Conservation (phyloP, 2,888 invertebrate genomes). For the Clusia tigrina region DNA sequence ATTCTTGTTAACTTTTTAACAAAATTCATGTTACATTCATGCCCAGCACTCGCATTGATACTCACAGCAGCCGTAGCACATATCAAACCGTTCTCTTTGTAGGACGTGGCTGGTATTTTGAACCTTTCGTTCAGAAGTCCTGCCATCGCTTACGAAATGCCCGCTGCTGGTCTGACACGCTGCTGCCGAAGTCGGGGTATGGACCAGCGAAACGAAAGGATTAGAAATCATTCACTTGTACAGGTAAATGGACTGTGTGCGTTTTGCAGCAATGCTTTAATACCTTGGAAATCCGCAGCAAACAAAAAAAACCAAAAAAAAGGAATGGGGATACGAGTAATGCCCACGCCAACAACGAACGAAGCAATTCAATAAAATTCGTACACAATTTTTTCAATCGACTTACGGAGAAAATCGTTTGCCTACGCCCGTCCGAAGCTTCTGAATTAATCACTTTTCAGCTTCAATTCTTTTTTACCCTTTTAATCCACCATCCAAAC, state of each 20-base stretch:
- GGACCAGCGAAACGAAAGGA: no score
- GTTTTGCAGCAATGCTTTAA: slow-evolving; percentile 32
- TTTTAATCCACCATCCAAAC: not conserved
- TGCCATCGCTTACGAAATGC: no score
- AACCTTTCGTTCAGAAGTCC: no score
- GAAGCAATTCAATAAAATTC: slow-evolving; percentile 23
- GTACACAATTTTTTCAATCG: slow-evolving; percentile 6
- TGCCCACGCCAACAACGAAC: not conserved
- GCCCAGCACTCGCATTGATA: no score
- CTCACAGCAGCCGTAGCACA: no score
- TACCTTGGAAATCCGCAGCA: not conserved
- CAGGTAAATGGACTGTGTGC: slow-evolving; percentile 62
- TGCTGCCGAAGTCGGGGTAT: slow-evolving; percentile 14
- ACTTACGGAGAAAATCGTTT: slow-evolving; percentile 27
- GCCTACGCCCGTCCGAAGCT: slow-evolving; percentile 21
- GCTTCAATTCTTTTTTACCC: slow-evolving; percentile 35
- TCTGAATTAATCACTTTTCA: slow-evolving; percentile 59
- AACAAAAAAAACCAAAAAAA: not conserved
- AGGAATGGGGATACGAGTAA: not conserved
- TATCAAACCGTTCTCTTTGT: no score
- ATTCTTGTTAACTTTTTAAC: no score
- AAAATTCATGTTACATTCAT: no score
- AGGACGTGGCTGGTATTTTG: no score
- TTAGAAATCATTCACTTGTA: slow-evolving; percentile 62
- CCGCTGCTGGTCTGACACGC: not conserved